Base-by-base conservation (phyloP, 1,140 invertebrate genomes). In the Adoxophyes honmai region DNA sequence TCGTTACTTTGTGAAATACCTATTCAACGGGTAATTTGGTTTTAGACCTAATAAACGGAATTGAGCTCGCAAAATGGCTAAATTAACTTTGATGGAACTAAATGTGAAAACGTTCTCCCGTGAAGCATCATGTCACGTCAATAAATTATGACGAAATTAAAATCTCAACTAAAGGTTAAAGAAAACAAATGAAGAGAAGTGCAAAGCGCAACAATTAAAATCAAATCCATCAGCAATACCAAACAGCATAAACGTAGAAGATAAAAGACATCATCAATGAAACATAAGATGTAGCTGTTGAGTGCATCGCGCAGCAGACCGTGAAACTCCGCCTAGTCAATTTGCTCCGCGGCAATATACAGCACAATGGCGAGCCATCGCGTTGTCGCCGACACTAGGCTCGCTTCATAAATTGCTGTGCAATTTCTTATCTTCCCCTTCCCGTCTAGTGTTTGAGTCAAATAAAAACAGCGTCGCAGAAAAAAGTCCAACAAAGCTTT, bases 321-420 rank as follows among this genome's bases (percentile, higher is more conserved):
- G 75, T 83, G 68, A 86, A 85, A 79, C 73, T 62, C 66, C 70
- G 78, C 73, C 76, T 77, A 77, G 74, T 81, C 84, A 84, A 86
- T 84, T 81, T 80, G 62, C 71, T 62, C 57, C 72, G 72, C 64
- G 75, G 83, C 79, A 85, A 77, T 78, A 77, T 78, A 78, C 63
- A 66, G 66, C 37, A 60, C 60, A 66, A 75, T 55, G 62, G 67
- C 59, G 57, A 35, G 36, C 55, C 58, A 53, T 59, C 67, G 60
- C 60, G 62, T 63, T 55, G 62, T 65, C 68, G 48, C 58, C 69
- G 64, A 70, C 72, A 73, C 68, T 72, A 76, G 66, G 70, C 73
- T 62, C 57, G 64, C 64, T 63, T 68, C 63, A 62, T 78, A 77
- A 80, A 78, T 84, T 81, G 70, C 75, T 70, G 58, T 64, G 58